Evolutionary conservation across 2,888 invertebrate genomes (phyloP).

Genomic region (Leptogaster cylindrica): DNA sequence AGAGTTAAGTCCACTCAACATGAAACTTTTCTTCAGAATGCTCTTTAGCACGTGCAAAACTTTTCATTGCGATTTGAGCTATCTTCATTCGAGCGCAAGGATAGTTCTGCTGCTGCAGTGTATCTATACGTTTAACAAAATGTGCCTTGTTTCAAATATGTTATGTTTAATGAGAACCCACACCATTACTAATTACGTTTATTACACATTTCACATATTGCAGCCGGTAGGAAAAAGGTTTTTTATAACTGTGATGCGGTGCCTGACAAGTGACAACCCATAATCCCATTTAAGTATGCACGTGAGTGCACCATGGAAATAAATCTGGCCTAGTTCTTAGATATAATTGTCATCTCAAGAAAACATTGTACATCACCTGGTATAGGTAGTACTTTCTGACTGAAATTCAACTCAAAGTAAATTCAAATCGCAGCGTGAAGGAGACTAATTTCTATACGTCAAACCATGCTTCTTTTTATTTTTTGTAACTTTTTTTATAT

Average conservation of each 20-base stretch:
- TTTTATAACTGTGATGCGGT: constrained; percentile 2
- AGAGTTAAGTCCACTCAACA: constrained; percentile 17
- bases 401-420: neutral
- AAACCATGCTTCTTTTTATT: neutral
- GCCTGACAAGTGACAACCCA: neutral
- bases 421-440: neutral
- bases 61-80: constrained; percentile 38
- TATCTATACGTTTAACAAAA: constrained; percentile 5
- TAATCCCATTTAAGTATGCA: neutral
- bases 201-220: neutral
- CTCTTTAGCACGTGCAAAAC: constrained; percentile 40
- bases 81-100: constrained; percentile 30
- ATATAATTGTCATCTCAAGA: neutral
- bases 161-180: too few species aligned
- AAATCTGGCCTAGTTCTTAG: neutral
- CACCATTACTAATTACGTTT: constrained; percentile 16
- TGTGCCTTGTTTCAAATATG: constrained; percentile 18
- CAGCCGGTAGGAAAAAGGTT: neutral
- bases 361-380: neutral
- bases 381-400: too few species aligned
- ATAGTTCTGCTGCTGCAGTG: constrained; percentile 24
- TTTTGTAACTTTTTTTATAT: neutral
- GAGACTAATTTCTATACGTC: neutral
- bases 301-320: neutral
- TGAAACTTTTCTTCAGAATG: constrained; percentile 32